These are phyloP conservation scores for Maccullochella peelii DNA, from an alignment of 2,113 vertebrate genomes.

Conservation along the genomic window DNA sequence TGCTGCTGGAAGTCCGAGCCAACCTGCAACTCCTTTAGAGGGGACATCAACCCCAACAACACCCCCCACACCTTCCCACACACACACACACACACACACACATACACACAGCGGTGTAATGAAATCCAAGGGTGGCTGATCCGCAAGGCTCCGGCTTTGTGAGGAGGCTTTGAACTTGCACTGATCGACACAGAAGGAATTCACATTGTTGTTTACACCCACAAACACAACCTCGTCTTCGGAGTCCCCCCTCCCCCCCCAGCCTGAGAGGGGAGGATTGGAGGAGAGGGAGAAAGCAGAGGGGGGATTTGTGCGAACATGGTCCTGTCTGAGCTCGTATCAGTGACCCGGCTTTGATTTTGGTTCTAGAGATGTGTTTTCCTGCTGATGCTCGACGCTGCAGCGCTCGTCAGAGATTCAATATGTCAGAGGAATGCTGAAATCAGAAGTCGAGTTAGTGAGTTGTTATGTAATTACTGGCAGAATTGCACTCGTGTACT, in stretches of 20 bases:
- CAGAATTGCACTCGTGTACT: neutral
- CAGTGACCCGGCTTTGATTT: slow-evolving; percentile 41
- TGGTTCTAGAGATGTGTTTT: neutral
- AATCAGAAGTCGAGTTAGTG: too few relatives aligned
- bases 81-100: slow-evolving; percentile 5
- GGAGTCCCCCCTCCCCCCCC: neutral
- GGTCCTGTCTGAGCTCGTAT: slow-evolving; percentile 20
- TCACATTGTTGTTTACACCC: slow-evolving; percentile 63
- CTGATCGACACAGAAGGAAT: slow-evolving; percentile 60
- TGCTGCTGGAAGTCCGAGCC: slow-evolving; percentile 24
- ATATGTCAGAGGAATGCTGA: neutral
- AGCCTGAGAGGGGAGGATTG: neutral
- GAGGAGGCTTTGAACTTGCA: slow-evolving; percentile 56
- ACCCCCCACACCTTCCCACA: neutral
- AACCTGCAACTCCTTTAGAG: neutral
- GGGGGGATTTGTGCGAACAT: slow-evolving; percentile 5
- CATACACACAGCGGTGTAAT: slow-evolving; percentile 19
- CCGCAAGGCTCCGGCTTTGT: slow-evolving; percentile 36
- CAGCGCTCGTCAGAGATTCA: neutral
- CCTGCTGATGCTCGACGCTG: neutral
- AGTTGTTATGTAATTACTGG: slow-evolving; percentile 4
- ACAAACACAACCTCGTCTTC: slow-evolving; percentile 24
- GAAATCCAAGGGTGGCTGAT: slow-evolving; percentile 52
- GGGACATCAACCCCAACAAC: neutral
- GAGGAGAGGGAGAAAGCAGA: neutral